A percentile compares a stretch with the other conserved stretches of the same genome.
phyloP scores from a whole-genome alignment of 2,888 invertebrate species.

The Cordilura impudica region DNA sequence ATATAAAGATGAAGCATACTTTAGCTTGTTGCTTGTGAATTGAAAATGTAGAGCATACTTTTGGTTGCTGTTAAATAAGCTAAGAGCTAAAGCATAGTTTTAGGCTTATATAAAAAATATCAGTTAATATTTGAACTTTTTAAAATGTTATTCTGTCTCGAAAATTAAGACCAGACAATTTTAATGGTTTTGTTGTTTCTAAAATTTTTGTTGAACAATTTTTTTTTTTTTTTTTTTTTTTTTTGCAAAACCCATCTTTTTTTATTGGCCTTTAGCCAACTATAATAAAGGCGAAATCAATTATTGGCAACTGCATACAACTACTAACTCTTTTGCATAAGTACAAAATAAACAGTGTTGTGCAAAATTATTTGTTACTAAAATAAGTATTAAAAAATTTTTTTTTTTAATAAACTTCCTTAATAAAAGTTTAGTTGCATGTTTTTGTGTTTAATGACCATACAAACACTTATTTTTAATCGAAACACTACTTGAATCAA shows the following conservation, averaged over 20 bases:
- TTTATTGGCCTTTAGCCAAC: constrained; percentile 50
- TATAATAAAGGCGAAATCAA: constrained; percentile 47
- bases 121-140: constrained; percentile 8
- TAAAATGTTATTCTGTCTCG: neutral
- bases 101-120: neutral
- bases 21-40: no score
- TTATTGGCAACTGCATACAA: constrained; percentile 43
- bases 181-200: constrained; percentile 29
- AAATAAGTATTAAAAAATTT: no score
- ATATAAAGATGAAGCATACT: no score
- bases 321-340: neutral
- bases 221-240: neutral
- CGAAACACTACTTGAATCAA: no score
- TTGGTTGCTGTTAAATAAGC: neutral
- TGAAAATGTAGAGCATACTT: constrained; percentile 2
- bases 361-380: no score
- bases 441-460: no score
- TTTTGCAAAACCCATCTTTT: neutral
- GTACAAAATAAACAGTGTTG: neutral
- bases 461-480: no score
- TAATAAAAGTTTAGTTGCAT: no score
- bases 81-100: no score
- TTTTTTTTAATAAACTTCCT: no score
- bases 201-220: neutral
- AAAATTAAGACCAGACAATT: constrained; percentile 19